These are phyloP conservation scores for Ditylenchus weischeri DNA, from an alignment of 2,888 invertebrate species.

Conservation along the genomic window DNA sequence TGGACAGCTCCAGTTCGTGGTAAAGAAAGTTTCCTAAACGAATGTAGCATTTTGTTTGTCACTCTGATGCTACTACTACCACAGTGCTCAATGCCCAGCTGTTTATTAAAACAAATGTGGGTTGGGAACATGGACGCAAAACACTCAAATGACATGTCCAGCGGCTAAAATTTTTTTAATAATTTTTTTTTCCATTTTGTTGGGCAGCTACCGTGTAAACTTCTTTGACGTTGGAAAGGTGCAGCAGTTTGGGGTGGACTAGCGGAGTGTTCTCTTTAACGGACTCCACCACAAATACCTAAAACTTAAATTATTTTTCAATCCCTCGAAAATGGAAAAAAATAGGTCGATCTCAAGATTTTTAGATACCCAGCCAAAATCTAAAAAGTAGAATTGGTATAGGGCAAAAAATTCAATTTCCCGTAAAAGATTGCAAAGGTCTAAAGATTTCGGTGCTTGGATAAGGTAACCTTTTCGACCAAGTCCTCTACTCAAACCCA, in stretches of 20 bases:
- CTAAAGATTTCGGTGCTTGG: too few species aligned
- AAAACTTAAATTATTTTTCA: background rate
- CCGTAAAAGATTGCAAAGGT: too few species aligned
- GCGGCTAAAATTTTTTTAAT: slow-evolving; percentile 10
- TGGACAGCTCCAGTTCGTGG: slow-evolving; percentile 46
- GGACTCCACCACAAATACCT: slow-evolving; percentile 14
- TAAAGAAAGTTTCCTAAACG: slow-evolving; percentile 41
- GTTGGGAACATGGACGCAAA: slow-evolving; percentile 48
- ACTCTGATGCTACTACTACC: slow-evolving; percentile 15
- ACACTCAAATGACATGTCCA: slow-evolving; percentile 21
- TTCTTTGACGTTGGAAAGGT: too few species aligned
- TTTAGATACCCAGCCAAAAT: too few species aligned
- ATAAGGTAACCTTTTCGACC: too few species aligned
- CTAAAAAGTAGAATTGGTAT: too few species aligned
- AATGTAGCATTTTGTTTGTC: background rate
- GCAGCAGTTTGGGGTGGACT: background rate
- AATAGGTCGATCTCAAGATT: too few species aligned
- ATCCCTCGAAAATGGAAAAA: background rate
- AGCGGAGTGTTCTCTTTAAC: background rate
- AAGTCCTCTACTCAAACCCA: too few species aligned
- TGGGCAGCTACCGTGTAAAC: background rate
- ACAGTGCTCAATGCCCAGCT: slow-evolving; percentile 52
- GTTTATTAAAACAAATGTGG: slow-evolving; percentile 54
- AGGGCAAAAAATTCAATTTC: too few species aligned
- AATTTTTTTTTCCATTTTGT: too few species aligned